Evolutionary conservation across 1,140 invertebrate genomes (phyloP), one percentile per base, ranked within the genome.

Genomic region (Leguminivora glycinivorella): DNA sequence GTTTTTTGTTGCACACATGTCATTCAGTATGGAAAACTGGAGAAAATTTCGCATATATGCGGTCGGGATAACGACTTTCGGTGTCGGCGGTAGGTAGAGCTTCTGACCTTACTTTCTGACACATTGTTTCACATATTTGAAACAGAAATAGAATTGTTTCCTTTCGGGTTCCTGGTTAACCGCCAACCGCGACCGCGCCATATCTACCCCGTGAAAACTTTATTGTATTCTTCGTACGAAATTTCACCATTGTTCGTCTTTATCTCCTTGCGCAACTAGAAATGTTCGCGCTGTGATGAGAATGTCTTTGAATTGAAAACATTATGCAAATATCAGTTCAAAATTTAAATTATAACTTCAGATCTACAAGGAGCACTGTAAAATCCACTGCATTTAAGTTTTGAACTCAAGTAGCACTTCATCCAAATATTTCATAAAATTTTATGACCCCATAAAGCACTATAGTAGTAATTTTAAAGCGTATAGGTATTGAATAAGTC

Each of bases 191-290:
- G 17, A 26, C 24, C 14, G 5, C 40, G 6, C 40, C 22, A 60
- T 5, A 19, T 60, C 1, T 58, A 6, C 22, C 22, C 12, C 22
- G 56, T 26, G 56, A 60, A 60, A 60, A 60, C 56, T 60, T 63
- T 63, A 63, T 34, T 63, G 58, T 31, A 29, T 63, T 63, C 26
- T 63, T 26, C 26, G 7, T 63, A 31, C 22, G 26, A 63, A 63
- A 63, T 63, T 63, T 63, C 58, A 63, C 58, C 58, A 63, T 63
- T 63, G 58, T 63, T 29, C 26, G 14, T 17, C n/a, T 60, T 63
- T 29, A 31, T 63, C 58, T 29, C 58, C 17, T 63, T 63, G 26
- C 58, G 58, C 26, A 63, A 63, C 58, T 31, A n/a, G 26, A 31
- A 31, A 63, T 63, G 26, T 63, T 60, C 24, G 17, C 14, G 26